Base-by-base conservation (phyloP, 2,888 invertebrate species). In the Sericinus montela region DNA sequence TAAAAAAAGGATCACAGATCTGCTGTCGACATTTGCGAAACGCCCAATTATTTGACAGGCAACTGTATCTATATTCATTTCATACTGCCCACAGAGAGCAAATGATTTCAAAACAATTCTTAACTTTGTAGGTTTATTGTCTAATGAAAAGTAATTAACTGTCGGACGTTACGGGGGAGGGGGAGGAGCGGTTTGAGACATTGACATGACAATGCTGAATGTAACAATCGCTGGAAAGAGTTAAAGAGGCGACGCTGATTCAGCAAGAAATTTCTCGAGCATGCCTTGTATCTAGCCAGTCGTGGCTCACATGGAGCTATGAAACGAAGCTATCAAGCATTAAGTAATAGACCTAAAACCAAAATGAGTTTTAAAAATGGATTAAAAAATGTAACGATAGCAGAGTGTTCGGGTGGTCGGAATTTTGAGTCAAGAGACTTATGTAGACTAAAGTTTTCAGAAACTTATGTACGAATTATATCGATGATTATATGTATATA, bases 101-200 rank as follows among this genome's bases (percentile, higher is more conserved):
- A 48, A 52, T 49, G 53, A 59, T 66, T 64, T 63, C 65, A 65
- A 67, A 67, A 71, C 49, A 60, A 54, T 58, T 59, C 63, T 57
- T 61, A 66, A 67, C 64, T 69, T 66, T 51, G 63, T 48, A 48
- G 58, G 64, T 69, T 77, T 78, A 82, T 82, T 82, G 83, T 86
- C 78, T 88, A 86, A 88, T 86, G 83, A 85, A 86, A 88, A 85
- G 80, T 87, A 86, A 88, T 88, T 87, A 88, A 85, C 80, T 72
- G 72, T 59, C 58, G 67, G 63, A 54, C 58, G 49, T 51, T 36
- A 47, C 52, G 52, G 54, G 52, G 54, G 47, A 47, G 39, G 51
- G 29, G 51, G 52, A 46, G 51, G 56, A 51, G 46, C 48, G 57
- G 52, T 60, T 69, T 58, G 63, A 57, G 57, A 69, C 75, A 76